These are phyloP conservation scores for Mactromeris polynyma DNA, from an alignment of 2,888 invertebrate genomes.

Conservation along the genomic window DNA sequence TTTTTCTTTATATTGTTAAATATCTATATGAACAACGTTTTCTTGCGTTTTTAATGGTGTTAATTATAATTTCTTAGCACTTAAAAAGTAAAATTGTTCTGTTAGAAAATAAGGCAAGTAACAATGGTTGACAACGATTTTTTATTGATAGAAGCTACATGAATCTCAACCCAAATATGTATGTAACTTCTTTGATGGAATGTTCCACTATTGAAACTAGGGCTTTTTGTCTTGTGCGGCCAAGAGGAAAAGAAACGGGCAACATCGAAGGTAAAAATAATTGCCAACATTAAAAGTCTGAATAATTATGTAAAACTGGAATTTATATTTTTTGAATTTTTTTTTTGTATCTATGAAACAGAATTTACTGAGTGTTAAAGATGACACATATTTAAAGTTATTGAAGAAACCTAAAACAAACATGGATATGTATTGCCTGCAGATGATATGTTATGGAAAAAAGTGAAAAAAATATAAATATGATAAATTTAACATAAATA, in stretches of 20 bases:
- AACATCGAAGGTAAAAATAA: too few species aligned
- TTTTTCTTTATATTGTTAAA: too few species aligned
- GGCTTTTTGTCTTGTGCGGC: not conserved
- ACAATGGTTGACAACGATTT: not conserved
- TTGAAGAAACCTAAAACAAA: not conserved
- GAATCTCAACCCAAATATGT: not conserved
- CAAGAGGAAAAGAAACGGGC: not conserved
- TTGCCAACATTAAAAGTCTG: too few species aligned
- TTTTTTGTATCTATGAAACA: too few species aligned
- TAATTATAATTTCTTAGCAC: not conserved
- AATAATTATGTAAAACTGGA: too few species aligned
- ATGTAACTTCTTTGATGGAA: not conserved
- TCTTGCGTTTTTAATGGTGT: too few species aligned
- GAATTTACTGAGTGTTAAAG: too few species aligned
- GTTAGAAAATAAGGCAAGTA: not conserved
- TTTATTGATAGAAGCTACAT: not conserved
- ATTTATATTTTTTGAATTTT: too few species aligned
- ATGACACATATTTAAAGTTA: too few species aligned
- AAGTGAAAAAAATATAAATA: conserved; percentile 9
- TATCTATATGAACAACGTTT: too few species aligned
- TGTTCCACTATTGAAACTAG: not conserved
- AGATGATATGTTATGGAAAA: conserved; percentile 30
- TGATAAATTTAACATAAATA: conserved; percentile 15
- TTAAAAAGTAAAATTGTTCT: not conserved
- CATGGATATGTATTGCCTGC: conserved; percentile 27